These are phyloP conservation scores for Bostrychus sinensis DNA, from an alignment of 2,113 vertebrate genomes.

Conservation along the genomic window DNA sequence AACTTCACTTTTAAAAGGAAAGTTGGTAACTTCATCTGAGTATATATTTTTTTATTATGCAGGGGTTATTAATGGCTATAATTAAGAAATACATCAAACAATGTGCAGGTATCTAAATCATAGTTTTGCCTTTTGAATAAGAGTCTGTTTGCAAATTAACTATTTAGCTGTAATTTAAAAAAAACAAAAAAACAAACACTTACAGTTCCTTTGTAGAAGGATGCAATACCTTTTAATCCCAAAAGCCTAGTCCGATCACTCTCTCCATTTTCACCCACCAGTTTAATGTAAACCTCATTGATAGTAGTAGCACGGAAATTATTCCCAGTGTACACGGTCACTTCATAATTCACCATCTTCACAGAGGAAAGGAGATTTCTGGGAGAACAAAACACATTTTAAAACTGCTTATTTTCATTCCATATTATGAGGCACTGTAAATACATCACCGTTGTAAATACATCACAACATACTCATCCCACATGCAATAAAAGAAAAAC, in stretches of 20 bases:
- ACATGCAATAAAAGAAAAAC: neutral
- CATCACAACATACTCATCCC: neutral
- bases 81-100: too few species aligned
- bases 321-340: conserved; percentile 30
- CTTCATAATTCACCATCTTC: conserved; percentile 47
- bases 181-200: too few species aligned
- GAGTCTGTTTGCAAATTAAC: neutral
- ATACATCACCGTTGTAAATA: too few species aligned
- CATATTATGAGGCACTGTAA: too few species aligned
- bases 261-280: conserved; percentile 57
- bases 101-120: too few species aligned
- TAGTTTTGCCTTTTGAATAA: too few species aligned
- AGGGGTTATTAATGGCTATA: too few species aligned
- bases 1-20: too few species aligned
- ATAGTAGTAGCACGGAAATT: neutral
- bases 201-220: conserved; percentile 21
- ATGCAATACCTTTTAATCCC: fast-evolving
- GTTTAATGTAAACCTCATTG: conserved; percentile 57
- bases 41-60: too few species aligned
- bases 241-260: conserved; percentile 3
- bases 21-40: too few species aligned
- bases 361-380: neutral
- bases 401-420: too few species aligned
- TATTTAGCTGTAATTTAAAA: neutral
- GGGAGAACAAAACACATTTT: neutral